These are phyloP conservation scores for Physeter macrocephalus DNA, from an alignment of 2,113 vertebrate genomes.

Conservation along the genomic window DNA sequence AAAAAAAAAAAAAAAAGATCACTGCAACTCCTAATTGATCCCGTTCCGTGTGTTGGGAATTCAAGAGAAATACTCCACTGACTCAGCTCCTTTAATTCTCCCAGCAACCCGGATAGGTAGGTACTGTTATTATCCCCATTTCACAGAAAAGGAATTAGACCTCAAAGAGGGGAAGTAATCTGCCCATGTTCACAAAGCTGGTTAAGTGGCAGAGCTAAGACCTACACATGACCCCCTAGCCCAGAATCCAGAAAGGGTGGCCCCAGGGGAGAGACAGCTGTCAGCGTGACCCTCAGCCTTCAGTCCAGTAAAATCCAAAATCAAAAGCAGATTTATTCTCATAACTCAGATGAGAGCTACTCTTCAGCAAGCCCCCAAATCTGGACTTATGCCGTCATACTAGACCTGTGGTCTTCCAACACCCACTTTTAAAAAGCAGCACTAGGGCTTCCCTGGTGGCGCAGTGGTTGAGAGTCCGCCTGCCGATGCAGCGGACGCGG, in stretches of 20 bases:
- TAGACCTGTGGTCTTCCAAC: not conserved
- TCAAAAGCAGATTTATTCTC: conserved; percentile 2
- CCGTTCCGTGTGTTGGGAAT: not conserved
- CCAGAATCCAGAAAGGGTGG: not conserved
- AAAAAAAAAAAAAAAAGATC: no score
- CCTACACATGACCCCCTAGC: not conserved
- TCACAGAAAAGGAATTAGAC: not conserved
- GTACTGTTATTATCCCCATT: not conserved
- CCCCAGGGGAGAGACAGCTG: not conserved
- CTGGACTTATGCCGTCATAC: not conserved
- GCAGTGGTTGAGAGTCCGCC: no score
- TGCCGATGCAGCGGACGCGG: no score
- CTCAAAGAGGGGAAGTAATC: not conserved
- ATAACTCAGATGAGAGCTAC: not conserved
- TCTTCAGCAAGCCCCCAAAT: not conserved
- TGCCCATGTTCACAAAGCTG: not conserved
- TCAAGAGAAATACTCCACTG: not conserved
- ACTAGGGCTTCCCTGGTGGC: no score
- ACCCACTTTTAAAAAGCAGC: not conserved
- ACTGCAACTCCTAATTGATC: not conserved
- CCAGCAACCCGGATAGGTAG: not conserved
- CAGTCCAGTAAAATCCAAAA: not conserved
- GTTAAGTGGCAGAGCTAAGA: not conserved
- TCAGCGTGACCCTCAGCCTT: not conserved
- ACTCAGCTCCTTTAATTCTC: not conserved